Base-by-base conservation (phyloP, 2,113 vertebrate species). In the Tenrec ecaudatus region DNA sequence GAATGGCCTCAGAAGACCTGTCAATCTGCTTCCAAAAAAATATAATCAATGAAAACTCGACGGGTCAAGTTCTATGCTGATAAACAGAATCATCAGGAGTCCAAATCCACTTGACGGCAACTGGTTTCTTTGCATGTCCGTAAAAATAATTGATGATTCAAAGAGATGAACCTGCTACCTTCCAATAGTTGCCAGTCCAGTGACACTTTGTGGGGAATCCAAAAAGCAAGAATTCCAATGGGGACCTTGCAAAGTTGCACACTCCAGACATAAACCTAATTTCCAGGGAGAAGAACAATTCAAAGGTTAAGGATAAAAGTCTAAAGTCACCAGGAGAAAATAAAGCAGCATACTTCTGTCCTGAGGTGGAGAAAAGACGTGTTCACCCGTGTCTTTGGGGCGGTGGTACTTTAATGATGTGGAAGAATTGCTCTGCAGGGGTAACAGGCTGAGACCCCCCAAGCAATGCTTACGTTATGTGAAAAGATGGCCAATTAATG, bases 341-440 rank as follows among this genome's bases (percentile, higher is more conserved):
- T 43, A 62, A 2, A 85, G 47, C 27, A 87, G 53, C 29, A 31
- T 66, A 64, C 68, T 91, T 73, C 53, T 19, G 0, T 20, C 90
- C 36, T 47, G 7, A 47, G 2, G 58, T 91, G 68, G 69, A 84
- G 53, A 77, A 47, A 82, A 47, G 47, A 36, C 3, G 19, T 82
- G 47, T 22, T 92, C 64, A 53, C 22, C 31, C 31, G 64, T 62
- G 77, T 82, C 17, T 78, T 95, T 86, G 53, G 38, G 82, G 86
- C 86, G 77, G 73, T 4, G 82, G 38, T 20, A 58, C 5, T 66
- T 6, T 16, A 60, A 29, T 69, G 64, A 19, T 76, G 89, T 89
- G 36, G 38, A 31, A 87, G 82, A 47, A 66, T 87, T 64, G 29
- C 19, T 66, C 31, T 29, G 40, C n/a, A 58, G 75, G 53, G 2